phyloP scores from a whole-genome alignment of 2,888 invertebrate genomes.

The Chymomyza procnemis region DNA sequence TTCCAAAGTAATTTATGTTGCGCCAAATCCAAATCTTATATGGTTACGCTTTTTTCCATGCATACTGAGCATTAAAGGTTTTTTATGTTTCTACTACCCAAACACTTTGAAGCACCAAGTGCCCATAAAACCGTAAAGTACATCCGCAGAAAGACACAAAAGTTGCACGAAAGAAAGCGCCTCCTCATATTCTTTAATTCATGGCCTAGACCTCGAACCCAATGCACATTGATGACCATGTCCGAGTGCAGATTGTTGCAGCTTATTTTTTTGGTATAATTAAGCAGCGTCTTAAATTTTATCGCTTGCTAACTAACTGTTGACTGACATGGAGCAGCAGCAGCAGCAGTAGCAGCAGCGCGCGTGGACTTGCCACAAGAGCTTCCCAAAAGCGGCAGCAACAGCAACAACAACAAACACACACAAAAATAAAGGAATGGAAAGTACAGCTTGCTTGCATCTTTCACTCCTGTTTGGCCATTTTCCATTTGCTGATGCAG shows the following conservation, averaged over 20 bases:
- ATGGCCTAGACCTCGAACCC: not conserved
- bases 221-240: slow-evolving; percentile 4
- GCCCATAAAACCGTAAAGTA: too few relatives aligned
- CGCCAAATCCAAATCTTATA: too few relatives aligned
- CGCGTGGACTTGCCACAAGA: not conserved
- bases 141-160: too few relatives aligned
- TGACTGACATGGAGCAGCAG: slow-evolving; percentile 15
- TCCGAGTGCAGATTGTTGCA: slow-evolving; percentile 1
- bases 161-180: too few relatives aligned
- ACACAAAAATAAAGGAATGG: not conserved
- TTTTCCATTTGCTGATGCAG: slow-evolving; percentile 20
- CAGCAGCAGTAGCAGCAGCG: slow-evolving; percentile 10
- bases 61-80: too few relatives aligned
- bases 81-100: too few relatives aligned
- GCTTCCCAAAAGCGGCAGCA: too few relatives aligned
- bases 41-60: too few relatives aligned
- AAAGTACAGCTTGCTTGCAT: slow-evolving; percentile 28
- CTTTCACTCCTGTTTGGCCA: slow-evolving; percentile 51
- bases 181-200: too few relatives aligned
- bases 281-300: slow-evolving; percentile 7
- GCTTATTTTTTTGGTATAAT: slow-evolving; percentile 5
- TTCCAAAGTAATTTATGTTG: too few relatives aligned
- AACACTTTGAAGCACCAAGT: too few relatives aligned
- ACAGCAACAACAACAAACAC: not conserved
- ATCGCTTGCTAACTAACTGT: slow-evolving; percentile 21